These are phyloP conservation scores for Cosmia pyralina DNA, from an alignment of 2,888 invertebrate species.

Conservation along the genomic window DNA sequence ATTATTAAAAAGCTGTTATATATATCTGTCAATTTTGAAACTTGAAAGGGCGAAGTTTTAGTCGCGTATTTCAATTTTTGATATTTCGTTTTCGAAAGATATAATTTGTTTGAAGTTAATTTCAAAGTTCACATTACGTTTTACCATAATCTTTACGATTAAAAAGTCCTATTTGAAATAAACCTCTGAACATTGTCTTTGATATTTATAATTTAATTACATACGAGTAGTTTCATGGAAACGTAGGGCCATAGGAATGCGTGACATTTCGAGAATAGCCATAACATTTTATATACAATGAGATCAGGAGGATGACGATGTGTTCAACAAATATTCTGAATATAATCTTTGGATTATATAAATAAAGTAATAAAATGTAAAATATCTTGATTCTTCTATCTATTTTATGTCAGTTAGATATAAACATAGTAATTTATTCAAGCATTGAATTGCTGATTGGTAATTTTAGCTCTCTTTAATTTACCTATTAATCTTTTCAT, in stretches of 20 bases:
- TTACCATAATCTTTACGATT: slow-evolving; percentile 6
- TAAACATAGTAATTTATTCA: slow-evolving; percentile 20
- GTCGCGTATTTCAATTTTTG: neutral
- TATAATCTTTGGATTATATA: slow-evolving; percentile 14
- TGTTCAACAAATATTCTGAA: slow-evolving; percentile 7
- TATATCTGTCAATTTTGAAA: slow-evolving; percentile 31
- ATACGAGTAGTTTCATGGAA: slow-evolving; percentile 34
- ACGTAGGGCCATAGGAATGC: slow-evolving; percentile 47
- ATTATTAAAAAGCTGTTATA: slow-evolving; percentile 17
- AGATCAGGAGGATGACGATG: slow-evolving; percentile 30
- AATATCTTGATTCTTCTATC: neutral
- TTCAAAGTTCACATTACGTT: neutral
- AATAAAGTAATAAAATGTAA: slow-evolving; percentile 23
- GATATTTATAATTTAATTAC: slow-evolving; percentile 44
- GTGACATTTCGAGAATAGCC: slow-evolving; percentile 53
- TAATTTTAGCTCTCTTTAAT: slow-evolving; percentile 3
- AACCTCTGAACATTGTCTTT: slow-evolving; percentile 16
- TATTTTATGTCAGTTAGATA: neutral
- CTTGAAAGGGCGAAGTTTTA: slow-evolving; percentile 31
- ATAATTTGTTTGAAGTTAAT: neutral
- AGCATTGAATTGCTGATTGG: slow-evolving; percentile 8
- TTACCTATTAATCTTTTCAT: neutral
- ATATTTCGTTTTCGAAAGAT: neutral
- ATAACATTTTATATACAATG: slow-evolving; percentile 55
- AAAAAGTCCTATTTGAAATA: slow-evolving; percentile 24